phyloP scores from a whole-genome alignment of 2,888 invertebrate species.

The Octonoba sinensis region DNA sequence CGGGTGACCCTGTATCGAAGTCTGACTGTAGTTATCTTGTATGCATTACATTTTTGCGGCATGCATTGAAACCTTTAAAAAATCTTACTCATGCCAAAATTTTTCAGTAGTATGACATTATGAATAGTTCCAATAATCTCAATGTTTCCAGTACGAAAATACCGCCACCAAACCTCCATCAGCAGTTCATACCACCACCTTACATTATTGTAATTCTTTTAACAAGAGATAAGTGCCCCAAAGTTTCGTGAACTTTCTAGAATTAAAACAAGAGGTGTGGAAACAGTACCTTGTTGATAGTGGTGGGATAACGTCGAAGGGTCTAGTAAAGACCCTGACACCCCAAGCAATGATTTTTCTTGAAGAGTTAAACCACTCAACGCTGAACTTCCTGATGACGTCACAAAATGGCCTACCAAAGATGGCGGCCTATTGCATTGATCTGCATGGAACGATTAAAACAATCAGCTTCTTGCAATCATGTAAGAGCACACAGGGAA shows the following conservation, averaged over 20 bases:
- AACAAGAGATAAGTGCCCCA: neutral
- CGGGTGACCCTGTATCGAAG: too few species aligned
- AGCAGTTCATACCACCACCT: slow-evolving; percentile 8
- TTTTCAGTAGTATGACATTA: too few species aligned
- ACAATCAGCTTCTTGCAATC: slow-evolving; percentile 3
- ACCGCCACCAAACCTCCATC: neutral
- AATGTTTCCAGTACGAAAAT: neutral
- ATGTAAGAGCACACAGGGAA: too few species aligned
- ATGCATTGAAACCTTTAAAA: too few species aligned
- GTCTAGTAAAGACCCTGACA: slow-evolving; percentile 48
- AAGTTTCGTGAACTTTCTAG: neutral
- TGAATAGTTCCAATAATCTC: too few species aligned
- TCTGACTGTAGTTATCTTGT: too few species aligned
- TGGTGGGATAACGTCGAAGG: slow-evolving; percentile 50
- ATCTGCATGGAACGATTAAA: slow-evolving; percentile 49
- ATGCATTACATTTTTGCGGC: too few species aligned
- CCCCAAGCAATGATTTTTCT: slow-evolving; percentile 53
- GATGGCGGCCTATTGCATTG: slow-evolving; percentile 61
- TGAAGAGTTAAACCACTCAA: slow-evolving; percentile 43
- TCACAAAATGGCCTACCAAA: slow-evolving; percentile 48
- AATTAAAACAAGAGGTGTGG: neutral
- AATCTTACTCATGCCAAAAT: too few species aligned
- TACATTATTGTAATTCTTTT: too few species aligned
- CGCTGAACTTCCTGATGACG: slow-evolving; percentile 39
- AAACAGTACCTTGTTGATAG: slow-evolving; percentile 58